phyloP scores from a whole-genome alignment of 2,888 invertebrate genomes.

The Agrochola lota region DNA sequence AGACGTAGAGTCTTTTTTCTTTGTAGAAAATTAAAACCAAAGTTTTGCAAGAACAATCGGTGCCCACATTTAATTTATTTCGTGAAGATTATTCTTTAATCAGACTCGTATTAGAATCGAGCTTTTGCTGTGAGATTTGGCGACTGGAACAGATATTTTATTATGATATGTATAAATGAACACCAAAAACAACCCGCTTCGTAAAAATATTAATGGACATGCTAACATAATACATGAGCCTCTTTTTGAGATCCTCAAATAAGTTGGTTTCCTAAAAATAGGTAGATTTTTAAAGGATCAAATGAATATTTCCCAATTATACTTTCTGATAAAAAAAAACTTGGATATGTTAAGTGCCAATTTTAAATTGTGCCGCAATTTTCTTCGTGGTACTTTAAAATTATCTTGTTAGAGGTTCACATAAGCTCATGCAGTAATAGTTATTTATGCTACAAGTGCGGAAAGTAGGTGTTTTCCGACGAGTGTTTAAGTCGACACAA shows the following conservation, averaged over 20 bases:
- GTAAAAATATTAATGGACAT: too few relatives aligned
- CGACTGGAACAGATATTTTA: not conserved
- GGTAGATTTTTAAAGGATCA: not conserved
- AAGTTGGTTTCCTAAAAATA: not conserved
- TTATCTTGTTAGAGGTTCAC: not conserved
- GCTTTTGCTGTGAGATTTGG: not conserved
- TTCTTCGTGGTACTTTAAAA: too few relatives aligned
- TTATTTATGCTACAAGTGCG: too few relatives aligned
- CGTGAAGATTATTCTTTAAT: constrained; percentile 54
- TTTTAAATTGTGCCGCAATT: too few relatives aligned
- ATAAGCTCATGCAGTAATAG: too few relatives aligned
- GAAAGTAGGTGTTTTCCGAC: too few relatives aligned
- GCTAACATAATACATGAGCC: too few relatives aligned
- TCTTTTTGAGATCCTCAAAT: not conserved
- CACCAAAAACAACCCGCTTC: too few relatives aligned
- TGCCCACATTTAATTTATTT: constrained; percentile 35
- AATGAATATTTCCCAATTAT: not conserved
- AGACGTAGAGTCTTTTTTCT: constrained; percentile 76
- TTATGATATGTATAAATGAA: not conserved
- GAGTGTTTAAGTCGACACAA: too few relatives aligned
- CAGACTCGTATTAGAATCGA: not conserved
- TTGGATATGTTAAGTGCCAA: too few relatives aligned
- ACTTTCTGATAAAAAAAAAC: too few relatives aligned
- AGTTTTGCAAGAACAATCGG: constrained; percentile 64
- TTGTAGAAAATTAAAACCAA: constrained; percentile 74